Conservation (phyloP, 92 coral and sea anemone genomes). For the Porites evermanni region DNA sequence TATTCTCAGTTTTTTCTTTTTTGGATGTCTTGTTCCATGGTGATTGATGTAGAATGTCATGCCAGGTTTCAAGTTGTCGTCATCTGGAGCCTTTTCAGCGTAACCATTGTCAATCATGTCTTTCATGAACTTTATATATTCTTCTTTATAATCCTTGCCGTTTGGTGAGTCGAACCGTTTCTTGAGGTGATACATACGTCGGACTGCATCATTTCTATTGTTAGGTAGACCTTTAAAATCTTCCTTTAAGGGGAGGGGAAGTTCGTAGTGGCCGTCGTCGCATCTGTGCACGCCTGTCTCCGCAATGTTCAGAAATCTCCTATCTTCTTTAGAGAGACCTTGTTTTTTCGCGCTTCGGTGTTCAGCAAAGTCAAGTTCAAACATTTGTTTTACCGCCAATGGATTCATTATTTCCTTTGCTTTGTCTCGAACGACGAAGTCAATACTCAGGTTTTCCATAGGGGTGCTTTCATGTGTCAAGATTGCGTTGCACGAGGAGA, state of each 20-base stretch:
- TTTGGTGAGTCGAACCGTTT: constrained; percentile 35
- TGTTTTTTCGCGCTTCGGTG: constrained; percentile 2
- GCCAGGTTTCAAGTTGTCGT: background rate
- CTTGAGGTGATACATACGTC: constrained; percentile 57
- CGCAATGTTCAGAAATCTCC: constrained; percentile 45
- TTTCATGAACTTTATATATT: constrained; percentile 58
- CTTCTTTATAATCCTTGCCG: constrained; percentile 48
- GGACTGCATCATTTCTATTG: constrained; percentile 47
- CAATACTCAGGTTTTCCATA: background rate
- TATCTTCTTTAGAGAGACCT: constrained; percentile 61
- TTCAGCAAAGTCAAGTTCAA: constrained; percentile 69
- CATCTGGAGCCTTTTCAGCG: constrained; percentile 39
- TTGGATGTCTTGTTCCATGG: constrained; percentile 70
- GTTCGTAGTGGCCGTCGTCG: constrained; percentile 70
- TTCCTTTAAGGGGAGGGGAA: constrained; percentile 58
- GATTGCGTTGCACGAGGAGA: constrained; percentile 17
- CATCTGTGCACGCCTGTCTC: constrained; percentile 44
- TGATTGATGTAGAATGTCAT: constrained; percentile 58
- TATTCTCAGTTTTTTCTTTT: constrained; percentile 64
- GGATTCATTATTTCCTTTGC: constrained; percentile 56
- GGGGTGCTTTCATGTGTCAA: constrained; percentile 8
- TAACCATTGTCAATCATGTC: constrained; percentile 10
- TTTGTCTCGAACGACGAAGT: constrained; percentile 1
- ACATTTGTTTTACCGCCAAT: constrained; percentile 39
- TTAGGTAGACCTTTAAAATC: constrained; percentile 23